A percentile compares a stretch with the other conserved stretches of the same genome.
phyloP scores from a whole-genome alignment of 2,113 vertebrate species.

The Pungitius pungitius region DNA sequence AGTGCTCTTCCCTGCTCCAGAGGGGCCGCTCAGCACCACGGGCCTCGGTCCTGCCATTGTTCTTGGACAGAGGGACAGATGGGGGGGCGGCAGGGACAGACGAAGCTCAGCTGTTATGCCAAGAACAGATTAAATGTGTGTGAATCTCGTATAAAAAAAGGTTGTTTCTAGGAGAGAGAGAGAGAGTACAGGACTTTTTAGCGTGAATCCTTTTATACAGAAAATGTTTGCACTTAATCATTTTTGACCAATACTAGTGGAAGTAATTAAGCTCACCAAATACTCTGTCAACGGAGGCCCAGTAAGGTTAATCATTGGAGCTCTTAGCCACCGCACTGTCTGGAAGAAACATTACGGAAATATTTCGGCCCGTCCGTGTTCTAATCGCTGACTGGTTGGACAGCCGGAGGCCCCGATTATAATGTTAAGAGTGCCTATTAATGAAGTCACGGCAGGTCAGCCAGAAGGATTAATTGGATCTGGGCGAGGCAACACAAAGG shows the following conservation, averaged over 20 bases:
- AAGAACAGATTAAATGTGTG: not conserved
- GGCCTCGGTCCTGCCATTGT: slow-evolving; percentile 93
- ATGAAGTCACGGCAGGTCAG: slow-evolving; percentile 63
- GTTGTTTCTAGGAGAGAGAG: not conserved
- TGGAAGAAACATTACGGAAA: slow-evolving; percentile 18
- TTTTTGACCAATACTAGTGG: not conserved
- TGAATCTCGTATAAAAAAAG: not conserved
- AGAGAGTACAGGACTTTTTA: not conserved
- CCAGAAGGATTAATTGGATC: slow-evolving; percentile 64
- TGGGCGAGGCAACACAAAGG: slow-evolving; percentile 26
- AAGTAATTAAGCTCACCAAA: slow-evolving; percentile 6
- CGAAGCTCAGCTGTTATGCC: not conserved
- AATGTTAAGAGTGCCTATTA: slow-evolving; percentile 54
- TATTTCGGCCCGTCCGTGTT: slow-evolving; percentile 28
- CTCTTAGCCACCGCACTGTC: slow-evolving; percentile 28
- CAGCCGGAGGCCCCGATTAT: slow-evolving; percentile 19
- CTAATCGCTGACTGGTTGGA: slow-evolving; percentile 40
- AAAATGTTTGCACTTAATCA: not conserved
- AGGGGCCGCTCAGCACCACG: slow-evolving; percentile 94
- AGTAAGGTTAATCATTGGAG: slow-evolving; percentile 62
- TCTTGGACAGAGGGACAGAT: slow-evolving; percentile 36
- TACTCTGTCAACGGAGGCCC: slow-evolving; percentile 38
- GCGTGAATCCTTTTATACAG: not conserved
- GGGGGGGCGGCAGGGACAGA: not conserved
- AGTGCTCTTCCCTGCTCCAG: slow-evolving; percentile 96